A percentile compares a stretch with the other conserved stretches of the same genome.
Evolutionary conservation across 2,797 vertebrate species (phyloP).

Genomic region (Todus mexicanus): DNA sequence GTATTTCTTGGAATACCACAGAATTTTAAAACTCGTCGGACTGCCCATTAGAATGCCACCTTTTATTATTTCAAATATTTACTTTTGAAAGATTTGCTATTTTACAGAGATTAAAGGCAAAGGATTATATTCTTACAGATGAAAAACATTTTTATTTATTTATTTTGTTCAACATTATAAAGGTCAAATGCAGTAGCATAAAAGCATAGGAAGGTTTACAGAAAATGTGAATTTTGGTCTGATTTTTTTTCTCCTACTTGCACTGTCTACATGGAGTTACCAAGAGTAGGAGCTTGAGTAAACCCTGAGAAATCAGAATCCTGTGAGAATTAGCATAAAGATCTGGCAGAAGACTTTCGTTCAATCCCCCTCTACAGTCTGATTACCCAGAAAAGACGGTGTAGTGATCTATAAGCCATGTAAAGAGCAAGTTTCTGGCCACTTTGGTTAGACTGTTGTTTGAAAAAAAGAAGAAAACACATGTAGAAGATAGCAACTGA

Average conservation of each 20-base stretch:
- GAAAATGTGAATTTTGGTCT: not conserved
- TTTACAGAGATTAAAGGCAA: not conserved
- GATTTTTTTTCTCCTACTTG: not conserved
- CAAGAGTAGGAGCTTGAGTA: not conserved
- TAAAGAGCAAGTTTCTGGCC: not conserved
- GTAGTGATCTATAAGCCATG: rapidly evolving
- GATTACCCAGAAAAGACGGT: not conserved
- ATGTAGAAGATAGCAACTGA: not conserved
- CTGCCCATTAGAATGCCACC: not conserved
- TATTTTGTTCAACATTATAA: not conserved
- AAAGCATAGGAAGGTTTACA: not conserved
- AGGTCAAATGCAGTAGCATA: not conserved
- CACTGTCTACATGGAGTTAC: not conserved
- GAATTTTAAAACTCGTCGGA: not conserved
- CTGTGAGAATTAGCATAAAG: not conserved
- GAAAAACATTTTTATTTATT: not conserved
- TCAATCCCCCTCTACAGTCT: not conserved
- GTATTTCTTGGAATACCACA: not conserved
- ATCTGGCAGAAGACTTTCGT: not conserved
- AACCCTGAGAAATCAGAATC: not conserved
- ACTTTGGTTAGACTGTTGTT: not conserved
- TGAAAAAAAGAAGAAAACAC: not conserved
- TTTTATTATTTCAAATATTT: not conserved
- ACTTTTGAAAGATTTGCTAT: not conserved
- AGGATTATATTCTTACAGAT: not conserved